phyloP scores from a whole-genome alignment of 2,888 invertebrate genomes.

The Steinernema carpocapsae region DNA sequence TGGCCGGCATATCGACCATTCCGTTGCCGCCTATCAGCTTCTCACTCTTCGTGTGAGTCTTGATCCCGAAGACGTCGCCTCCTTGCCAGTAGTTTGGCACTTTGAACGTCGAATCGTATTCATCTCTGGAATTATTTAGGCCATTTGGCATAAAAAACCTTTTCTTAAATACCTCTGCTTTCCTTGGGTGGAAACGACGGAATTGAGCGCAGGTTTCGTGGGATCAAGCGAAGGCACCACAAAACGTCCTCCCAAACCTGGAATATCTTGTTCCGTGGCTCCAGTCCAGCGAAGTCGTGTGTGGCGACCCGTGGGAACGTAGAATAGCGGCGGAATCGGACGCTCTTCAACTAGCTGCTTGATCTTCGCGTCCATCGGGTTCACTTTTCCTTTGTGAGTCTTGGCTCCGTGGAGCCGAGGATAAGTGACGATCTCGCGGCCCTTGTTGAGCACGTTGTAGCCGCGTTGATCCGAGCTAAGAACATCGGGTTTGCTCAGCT shows the following conservation, averaged over 20 bases:
- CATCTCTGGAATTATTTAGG: constrained; percentile 47
- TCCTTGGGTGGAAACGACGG: constrained; percentile 61
- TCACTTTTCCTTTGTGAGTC: constrained; percentile 39
- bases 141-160: too few species aligned
- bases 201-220: constrained; percentile 59
- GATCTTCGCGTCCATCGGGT: constrained; percentile 53
- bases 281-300: constrained; percentile 62
- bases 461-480: constrained; percentile 48
- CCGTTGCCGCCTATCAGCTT: constrained; percentile 59
- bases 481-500: constrained; percentile 45
- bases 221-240: constrained; percentile 63
- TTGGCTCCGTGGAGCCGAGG: constrained; percentile 51
- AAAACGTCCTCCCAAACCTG: constrained; percentile 51
- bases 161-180: constrained; percentile 54
- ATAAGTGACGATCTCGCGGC: constrained; percentile 42
- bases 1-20: constrained; percentile 59
- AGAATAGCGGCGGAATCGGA: constrained; percentile 57
- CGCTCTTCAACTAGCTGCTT: constrained; percentile 57
- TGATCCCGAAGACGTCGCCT: constrained; percentile 55
- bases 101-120: constrained; percentile 63
- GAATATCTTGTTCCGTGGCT: constrained; percentile 61
- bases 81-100: constrained; percentile 61
- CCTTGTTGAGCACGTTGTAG: neutral
- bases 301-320: constrained; percentile 58
- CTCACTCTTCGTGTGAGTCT: constrained; percentile 41